Conservation (phyloP, 2,113 vertebrate genomes). For the Indicator maculatus region DNA sequence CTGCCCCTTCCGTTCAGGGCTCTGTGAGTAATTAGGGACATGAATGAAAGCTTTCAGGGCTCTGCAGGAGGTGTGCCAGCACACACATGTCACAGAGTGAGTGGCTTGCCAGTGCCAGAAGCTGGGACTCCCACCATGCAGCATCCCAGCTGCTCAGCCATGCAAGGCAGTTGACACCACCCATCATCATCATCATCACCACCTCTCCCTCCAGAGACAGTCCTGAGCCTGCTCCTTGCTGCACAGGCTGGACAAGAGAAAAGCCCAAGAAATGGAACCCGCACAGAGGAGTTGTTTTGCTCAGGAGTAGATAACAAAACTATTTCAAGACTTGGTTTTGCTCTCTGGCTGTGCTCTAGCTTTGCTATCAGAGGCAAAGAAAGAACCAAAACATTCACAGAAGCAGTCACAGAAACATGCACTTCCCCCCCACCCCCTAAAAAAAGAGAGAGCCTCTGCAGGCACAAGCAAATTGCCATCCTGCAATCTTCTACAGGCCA, state of each 20-base stretch:
- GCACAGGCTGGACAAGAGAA: neutral
- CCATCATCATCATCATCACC: neutral
- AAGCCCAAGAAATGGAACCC: neutral
- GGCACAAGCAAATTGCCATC: neutral
- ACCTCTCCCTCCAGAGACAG: neutral
- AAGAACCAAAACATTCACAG: neutral
- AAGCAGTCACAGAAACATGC: neutral
- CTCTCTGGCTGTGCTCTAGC: neutral
- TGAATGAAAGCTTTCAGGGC: conserved; percentile 52
- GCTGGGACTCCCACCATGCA: neutral
- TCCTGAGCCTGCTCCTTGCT: neutral
- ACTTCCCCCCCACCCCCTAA: neutral
- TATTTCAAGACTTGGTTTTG: neutral
- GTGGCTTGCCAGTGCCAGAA: neutral
- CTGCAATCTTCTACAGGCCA: neutral
- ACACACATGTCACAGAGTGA: neutral
- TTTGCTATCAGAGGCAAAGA: neutral
- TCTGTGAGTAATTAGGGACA: neutral
- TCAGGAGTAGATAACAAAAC: neutral
- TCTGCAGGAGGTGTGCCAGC: conserved; percentile 43
- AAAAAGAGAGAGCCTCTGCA: neutral
- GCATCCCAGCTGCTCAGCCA: neutral
- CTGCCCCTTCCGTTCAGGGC: conserved; percentile 41
- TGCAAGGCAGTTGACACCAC: neutral
- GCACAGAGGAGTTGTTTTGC: neutral